A percentile compares a stretch with the other conserved stretches of the same genome.
phyloP scores from a whole-genome alignment of 1,140 invertebrate species.

The Apis mellifera region DNA sequence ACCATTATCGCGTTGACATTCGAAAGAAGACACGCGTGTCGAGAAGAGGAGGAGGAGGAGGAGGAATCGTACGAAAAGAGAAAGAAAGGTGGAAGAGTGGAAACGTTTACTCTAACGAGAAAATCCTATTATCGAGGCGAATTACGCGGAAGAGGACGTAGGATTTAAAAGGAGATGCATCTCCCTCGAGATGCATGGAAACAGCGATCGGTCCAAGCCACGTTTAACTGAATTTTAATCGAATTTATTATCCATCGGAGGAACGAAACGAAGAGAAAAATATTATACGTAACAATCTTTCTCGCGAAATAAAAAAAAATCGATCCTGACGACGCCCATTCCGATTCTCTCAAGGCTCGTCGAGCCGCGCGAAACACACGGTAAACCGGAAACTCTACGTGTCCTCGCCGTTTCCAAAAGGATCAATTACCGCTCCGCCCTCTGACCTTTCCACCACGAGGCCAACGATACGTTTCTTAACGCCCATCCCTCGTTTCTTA shows the following conservation, averaged over 20 bases:
- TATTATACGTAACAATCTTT: neutral
- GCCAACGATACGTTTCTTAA: conserved; percentile 19
- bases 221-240: conserved; percentile 12
- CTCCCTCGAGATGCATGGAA: neutral
- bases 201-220: neutral
- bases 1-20: too few species aligned
- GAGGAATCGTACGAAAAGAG: too few species aligned
- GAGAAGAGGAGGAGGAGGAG: neutral
- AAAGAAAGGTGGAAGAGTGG: too few species aligned
- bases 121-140: conserved; percentile 31
- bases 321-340: too few species aligned
- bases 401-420: neutral
- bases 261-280: neutral
- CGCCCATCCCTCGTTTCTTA: too few species aligned
- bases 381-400: neutral
- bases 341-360: too few species aligned
- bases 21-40: neutral
- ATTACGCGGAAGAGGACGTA: neutral
- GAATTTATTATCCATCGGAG: neutral
- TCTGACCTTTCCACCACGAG: conserved; percentile 7
- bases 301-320: too few species aligned
- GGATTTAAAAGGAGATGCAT: neutral
- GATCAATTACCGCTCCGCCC: neutral
- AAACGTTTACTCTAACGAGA: conserved; percentile 4
- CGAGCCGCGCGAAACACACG: too few species aligned